Conservation (phyloP, 2,797 vertebrate genomes). For the Astyanax mexicanus region DNA sequence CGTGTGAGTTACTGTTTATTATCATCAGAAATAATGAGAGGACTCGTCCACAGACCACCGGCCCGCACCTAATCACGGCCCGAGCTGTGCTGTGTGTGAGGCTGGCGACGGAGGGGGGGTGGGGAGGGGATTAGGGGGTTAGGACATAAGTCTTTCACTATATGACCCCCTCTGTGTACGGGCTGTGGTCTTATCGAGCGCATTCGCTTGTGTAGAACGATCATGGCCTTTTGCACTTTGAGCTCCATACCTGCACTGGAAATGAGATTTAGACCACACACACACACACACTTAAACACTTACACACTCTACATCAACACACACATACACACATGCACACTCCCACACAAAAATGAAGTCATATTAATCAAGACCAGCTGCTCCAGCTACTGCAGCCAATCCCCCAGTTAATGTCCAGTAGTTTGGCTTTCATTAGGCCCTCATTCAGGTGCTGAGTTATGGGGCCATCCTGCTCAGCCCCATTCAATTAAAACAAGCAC, state of each 20-base stretch:
- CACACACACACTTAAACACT: constrained; percentile 12
- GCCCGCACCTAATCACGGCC: constrained; percentile 14
- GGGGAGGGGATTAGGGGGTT: neutral
- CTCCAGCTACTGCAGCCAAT: constrained; percentile 67
- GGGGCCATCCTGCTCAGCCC: constrained; percentile 65
- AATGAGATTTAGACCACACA: constrained; percentile 11
- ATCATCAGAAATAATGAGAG: constrained; percentile 52
- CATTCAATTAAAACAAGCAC: constrained; percentile 74
- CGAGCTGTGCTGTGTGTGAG: no score
- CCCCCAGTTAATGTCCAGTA: constrained; percentile 62
- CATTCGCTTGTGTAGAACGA: neutral
- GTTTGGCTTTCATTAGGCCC: constrained; percentile 65
- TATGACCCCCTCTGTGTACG: constrained; percentile 22
- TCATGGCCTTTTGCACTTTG: no score
- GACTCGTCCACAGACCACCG: constrained; percentile 9
- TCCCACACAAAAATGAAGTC: constrained; percentile 40
- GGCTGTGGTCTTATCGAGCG: neutral
- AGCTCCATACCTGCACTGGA: neutral
- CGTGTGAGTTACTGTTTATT: constrained; percentile 55
- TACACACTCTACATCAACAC: neutral
- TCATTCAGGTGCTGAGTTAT: constrained; percentile 70
- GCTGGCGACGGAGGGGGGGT: neutral
- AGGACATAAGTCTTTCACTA: neutral
- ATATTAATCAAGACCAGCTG: constrained; percentile 69
- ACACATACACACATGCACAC: constrained; percentile 14